A percentile compares a stretch with the other conserved stretches of the same genome.
phyloP scores from a whole-genome alignment of 2,113 vertebrate species.

The Channa argus region DNA sequence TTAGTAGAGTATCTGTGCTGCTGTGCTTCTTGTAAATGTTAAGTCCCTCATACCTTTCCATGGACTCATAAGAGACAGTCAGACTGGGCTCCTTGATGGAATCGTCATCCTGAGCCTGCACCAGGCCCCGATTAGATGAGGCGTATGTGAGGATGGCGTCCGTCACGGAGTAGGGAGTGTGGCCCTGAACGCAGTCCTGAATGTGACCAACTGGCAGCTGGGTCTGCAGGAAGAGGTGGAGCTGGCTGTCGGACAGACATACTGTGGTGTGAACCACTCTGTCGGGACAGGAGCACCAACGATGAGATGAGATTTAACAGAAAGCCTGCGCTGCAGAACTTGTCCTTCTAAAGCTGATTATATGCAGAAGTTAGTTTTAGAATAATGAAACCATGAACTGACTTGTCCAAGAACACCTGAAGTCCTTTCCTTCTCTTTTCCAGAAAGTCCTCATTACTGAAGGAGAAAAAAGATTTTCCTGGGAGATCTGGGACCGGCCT shows the following conservation, averaged over 20 bases:
- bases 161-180: constrained; percentile 85
- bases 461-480: constrained; percentile 88
- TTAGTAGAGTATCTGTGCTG: no score
- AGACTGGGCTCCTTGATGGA: constrained; percentile 64
- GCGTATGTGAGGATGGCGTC: constrained; percentile 93
- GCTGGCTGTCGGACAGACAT: constrained; percentile 95
- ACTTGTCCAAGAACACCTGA: constrained; percentile 93
- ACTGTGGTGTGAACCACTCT: constrained; percentile 94
- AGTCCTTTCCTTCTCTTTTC: constrained; percentile 92
- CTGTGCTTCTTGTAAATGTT: no score
- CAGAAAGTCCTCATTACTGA: constrained; percentile 90
- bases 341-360: background rate
- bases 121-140: constrained; percentile 89
- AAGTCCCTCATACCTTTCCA: constrained; percentile 74
- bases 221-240: constrained; percentile 98
- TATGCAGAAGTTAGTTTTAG: no score
- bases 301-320: no score
- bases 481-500: constrained; percentile 96
- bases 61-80: constrained; percentile 81
- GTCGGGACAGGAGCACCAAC: constrained; percentile 13
- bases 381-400: constrained; percentile 24
- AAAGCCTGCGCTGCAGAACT: no score
- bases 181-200: constrained; percentile 91
- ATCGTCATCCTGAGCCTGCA: constrained; percentile 88
- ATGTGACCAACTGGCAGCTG: constrained; percentile 92